phyloP scores from a whole-genome alignment of 37 sponge, comb jelly and placozoan species.

The Cliona cf. orientalis region DNA sequence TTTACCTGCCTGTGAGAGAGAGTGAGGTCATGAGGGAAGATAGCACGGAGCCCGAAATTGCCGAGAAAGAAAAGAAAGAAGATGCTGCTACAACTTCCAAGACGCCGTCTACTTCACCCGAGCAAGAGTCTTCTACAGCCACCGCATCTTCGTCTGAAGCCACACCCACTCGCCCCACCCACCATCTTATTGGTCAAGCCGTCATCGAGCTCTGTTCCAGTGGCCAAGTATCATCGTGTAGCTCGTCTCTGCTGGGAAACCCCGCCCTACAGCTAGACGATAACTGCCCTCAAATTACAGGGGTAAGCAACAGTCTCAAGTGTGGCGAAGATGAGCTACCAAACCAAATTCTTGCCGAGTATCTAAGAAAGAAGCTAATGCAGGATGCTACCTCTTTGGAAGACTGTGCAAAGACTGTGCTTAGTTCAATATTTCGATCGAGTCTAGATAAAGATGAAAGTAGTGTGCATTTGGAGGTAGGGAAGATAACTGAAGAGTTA shows the following conservation, averaged over 20 bases:
- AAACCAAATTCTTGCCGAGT: slow-evolving; percentile 41
- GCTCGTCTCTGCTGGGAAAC: slow-evolving; percentile 17
- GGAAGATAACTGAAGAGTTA: not conserved
- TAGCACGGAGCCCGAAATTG: not conserved
- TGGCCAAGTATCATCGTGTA: slow-evolving; percentile 16
- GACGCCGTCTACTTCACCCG: not conserved
- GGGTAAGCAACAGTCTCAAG: slow-evolving; percentile 31
- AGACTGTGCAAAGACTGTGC: not conserved
- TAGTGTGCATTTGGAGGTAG: too few relatives aligned
- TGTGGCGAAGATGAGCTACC: slow-evolving; percentile 48
- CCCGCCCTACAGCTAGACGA: slow-evolving; percentile 25
- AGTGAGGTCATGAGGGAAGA: not conserved
- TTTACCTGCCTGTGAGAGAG: slow-evolving; percentile 45
- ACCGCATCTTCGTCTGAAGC: not conserved
- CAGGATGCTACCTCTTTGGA: not conserved
- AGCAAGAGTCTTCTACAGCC: not conserved
- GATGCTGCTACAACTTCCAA: not conserved
- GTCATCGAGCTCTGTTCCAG: slow-evolving; percentile 48
- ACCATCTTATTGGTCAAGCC: slow-evolving; percentile 24
- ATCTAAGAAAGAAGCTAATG: slow-evolving; percentile 30
- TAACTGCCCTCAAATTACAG: slow-evolving; percentile 5
- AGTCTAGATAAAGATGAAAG: not conserved
- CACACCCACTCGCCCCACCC: not conserved
- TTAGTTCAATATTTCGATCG: slow-evolving; percentile 33
- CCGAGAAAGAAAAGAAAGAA: not conserved